Conservation (phyloP, 92 coral and sea anemone genomes). For the Bergia sp. region DNA sequence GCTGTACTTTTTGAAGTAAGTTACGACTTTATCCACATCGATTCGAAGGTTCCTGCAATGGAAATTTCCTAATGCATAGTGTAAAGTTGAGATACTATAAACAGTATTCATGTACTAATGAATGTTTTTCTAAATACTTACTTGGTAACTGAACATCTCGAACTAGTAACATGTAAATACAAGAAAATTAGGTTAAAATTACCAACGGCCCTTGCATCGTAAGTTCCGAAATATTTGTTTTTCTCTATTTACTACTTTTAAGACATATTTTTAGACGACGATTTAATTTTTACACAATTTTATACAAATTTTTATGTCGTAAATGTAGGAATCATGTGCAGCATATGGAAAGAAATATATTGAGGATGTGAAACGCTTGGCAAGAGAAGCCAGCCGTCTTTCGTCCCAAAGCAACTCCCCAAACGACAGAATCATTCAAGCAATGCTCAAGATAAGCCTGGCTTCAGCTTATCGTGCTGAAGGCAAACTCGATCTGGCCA, state of each 20-base stretch:
- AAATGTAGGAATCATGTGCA: neutral
- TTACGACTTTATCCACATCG: neutral
- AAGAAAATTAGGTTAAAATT: too few relatives aligned
- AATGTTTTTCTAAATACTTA: too few relatives aligned
- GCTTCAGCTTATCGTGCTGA: slow-evolving; percentile 18
- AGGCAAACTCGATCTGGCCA: neutral
- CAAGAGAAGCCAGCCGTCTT: neutral
- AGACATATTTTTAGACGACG: too few relatives aligned
- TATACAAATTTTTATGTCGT: too few relatives aligned
- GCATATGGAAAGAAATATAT: neutral
- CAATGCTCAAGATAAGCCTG: neutral
- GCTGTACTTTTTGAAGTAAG: neutral
- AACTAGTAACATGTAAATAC: too few relatives aligned
- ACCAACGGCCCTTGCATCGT: too few relatives aligned
- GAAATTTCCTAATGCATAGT: neutral
- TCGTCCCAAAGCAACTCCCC: neutral
- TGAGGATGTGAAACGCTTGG: neutral
- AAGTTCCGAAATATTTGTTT: too few relatives aligned
- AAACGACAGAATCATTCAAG: neutral
- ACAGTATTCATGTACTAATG: too few relatives aligned
- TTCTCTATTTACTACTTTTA: too few relatives aligned
- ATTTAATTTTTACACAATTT: too few relatives aligned
- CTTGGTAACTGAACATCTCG: too few relatives aligned
- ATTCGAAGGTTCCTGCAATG: neutral
- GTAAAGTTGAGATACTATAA: too few relatives aligned